These are phyloP conservation scores for Oenanthe oenanthe DNA, from an alignment of 2,113 vertebrate species.

Conservation along the genomic window DNA sequence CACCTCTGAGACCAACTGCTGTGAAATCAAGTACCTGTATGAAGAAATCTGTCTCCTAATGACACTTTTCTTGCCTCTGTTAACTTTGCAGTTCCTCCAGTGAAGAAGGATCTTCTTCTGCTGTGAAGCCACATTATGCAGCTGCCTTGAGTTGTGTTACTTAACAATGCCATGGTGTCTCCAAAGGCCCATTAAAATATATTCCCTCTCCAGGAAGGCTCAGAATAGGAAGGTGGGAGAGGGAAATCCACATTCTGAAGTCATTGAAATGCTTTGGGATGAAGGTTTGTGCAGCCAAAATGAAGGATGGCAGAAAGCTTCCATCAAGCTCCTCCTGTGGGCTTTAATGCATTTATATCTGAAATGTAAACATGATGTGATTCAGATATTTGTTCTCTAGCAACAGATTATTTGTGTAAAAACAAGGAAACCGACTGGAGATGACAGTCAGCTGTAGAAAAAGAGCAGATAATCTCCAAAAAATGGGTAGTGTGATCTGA, in stretches of 20 bases:
- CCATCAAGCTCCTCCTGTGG: background rate
- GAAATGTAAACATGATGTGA: background rate
- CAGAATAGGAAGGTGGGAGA: background rate
- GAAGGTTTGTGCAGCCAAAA: background rate
- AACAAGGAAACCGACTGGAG: background rate
- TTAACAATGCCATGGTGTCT: background rate
- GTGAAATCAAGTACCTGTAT: slow-evolving; percentile 46
- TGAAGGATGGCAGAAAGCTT: background rate
- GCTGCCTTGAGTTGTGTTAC: background rate
- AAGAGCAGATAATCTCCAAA: background rate
- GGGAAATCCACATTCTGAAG: background rate
- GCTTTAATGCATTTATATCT: background rate
- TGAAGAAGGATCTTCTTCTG: background rate
- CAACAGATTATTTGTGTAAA: background rate
- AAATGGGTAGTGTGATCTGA: background rate
- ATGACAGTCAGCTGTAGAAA: background rate
- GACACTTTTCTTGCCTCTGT: background rate
- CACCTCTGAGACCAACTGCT: slow-evolving; percentile 51
- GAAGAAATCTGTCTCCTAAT: slow-evolving; percentile 47
- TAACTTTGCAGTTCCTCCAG: background rate
- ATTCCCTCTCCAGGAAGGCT: background rate
- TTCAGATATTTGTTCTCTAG: background rate
- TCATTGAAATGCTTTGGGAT: background rate
- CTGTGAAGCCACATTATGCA: background rate
- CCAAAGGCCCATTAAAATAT: background rate